Evolutionary conservation across 1,140 invertebrate species (phyloP).

Genomic region (Campoletis sonorensis): DNA sequence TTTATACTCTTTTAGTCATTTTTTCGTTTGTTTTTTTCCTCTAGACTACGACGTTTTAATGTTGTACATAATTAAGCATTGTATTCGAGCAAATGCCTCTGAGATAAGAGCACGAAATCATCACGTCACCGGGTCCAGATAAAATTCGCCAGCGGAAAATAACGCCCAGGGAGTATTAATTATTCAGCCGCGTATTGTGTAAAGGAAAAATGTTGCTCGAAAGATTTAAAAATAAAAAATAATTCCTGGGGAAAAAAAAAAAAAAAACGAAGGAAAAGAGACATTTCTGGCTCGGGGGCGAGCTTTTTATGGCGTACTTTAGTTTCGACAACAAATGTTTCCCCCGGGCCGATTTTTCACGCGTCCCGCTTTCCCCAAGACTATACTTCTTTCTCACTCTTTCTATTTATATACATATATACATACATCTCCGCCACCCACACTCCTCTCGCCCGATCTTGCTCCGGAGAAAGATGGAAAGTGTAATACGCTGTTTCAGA

Average conservation of each 20-base stretch:
- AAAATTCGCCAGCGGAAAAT: not conserved
- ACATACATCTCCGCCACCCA: not conserved
- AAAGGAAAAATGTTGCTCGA: not conserved
- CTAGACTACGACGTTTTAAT: no score
- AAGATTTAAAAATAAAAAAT: slow-evolving; percentile 10
- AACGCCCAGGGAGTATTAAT: slow-evolving; percentile 4
- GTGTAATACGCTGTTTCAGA: slow-evolving; percentile 54
- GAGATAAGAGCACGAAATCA: slow-evolving; percentile 32
- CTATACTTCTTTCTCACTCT: slow-evolving; percentile 16
- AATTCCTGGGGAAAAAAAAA: not conserved
- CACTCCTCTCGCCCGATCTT: not conserved
- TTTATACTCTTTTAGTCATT: no score
- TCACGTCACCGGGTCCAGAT: not conserved
- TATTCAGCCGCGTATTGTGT: slow-evolving; percentile 21
- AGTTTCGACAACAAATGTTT: slow-evolving; percentile 47
- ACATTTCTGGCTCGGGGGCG: slow-evolving; percentile 13
- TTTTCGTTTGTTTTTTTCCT: no score
- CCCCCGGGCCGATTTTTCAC: slow-evolving; percentile 45
- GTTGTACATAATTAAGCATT: no score
- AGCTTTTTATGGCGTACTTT: slow-evolving; percentile 46
- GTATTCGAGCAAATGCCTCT: not conserved
- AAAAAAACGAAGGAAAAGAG: no score
- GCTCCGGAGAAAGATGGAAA: slow-evolving; percentile 35
- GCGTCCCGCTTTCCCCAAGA: slow-evolving; percentile 31
- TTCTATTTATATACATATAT: slow-evolving; percentile 19